Base-by-base conservation (phyloP, 2,113 vertebrate genomes). In the Centrocercus urophasianus region DNA sequence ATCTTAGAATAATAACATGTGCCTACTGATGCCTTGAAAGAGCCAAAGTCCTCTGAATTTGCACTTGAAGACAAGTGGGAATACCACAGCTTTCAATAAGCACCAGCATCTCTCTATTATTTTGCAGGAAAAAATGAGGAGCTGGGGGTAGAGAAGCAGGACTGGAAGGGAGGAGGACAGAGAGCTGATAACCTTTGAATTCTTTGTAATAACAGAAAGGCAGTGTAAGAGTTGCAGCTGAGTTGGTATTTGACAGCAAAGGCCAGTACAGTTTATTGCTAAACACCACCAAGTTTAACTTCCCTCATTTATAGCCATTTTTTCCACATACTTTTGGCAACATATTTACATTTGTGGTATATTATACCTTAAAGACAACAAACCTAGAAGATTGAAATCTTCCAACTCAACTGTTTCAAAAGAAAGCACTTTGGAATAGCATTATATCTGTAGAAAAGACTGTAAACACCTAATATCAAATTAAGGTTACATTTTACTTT, bases 251-350 rank as follows among this genome's bases (percentile, higher is more conserved):
- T 40, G 17, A 72, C n/a, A 85, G 80, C 57, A 59, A 48, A 93
- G 42, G 66, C 47, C 85, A 63, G 22, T 30, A 13, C 14, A 30
- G 27, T 72, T 30, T 40, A 32, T 27, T n/a, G 43, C 52, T 64
- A 19, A 32, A 40, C 12, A 82, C 22, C 10, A 67, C 3, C 0
- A 8, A 88, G 25, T 73, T 73, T 64, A 7, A 60, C 56, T 30
- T 83, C 52, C 52, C 71, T 47, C 85, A 34, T 34, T 64, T 28
- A 54, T 6, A 74, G 60, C 48, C 48, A 24, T 42, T 50, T 52
- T 81, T 81, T 25, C 89, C 56, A 82, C n/a, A 30, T 11, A 66
- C 19, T 88, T 88, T 67, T 40, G 77, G 34, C 34, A 73, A 73
- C 15, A 7, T 20, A 66, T 38, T 92, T 73, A 54, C 40, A 17